A percentile compares a stretch with the other conserved stretches of the same genome.
phyloP scores from a whole-genome alignment of 2,797 vertebrate genomes.

The Lithobates sylvaticus region DNA sequence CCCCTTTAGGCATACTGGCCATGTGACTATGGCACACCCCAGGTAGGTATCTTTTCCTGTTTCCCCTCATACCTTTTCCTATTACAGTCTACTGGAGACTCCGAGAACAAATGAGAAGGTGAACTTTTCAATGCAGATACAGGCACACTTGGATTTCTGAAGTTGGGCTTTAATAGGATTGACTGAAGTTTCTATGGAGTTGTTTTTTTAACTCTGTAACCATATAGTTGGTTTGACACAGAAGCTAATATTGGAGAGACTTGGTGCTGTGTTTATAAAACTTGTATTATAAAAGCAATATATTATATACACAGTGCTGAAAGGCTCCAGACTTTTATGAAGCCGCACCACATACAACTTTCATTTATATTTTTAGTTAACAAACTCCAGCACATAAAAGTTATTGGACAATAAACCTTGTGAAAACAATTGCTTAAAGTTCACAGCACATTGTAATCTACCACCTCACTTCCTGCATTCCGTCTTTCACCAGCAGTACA shows the following conservation, averaged over 20 bases:
- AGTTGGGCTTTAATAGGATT: too few relatives aligned
- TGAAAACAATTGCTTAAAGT: conserved; percentile 62
- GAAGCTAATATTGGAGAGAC: conserved; percentile 47
- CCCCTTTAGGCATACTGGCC: too few relatives aligned
- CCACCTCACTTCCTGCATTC: conserved; percentile 59
- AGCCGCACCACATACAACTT: conserved; percentile 37
- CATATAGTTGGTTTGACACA: conserved; percentile 18
- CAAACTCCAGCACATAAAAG: conserved; percentile 60
- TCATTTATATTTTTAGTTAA: conserved; percentile 59
- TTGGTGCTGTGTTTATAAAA: conserved; percentile 31
- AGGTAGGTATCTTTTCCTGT: too few relatives aligned
- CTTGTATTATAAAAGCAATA: conserved; percentile 51
- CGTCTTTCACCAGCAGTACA: conserved; percentile 51
- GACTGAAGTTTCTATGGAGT: too few relatives aligned
- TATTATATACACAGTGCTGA: conserved; percentile 34
- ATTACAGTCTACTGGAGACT: too few relatives aligned
- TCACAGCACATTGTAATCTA: conserved; percentile 56
- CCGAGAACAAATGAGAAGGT: too few relatives aligned
- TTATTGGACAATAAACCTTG: conserved; percentile 63
- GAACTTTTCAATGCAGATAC: too few relatives aligned
- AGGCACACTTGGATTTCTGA: too few relatives aligned
- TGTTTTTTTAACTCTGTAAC: too few relatives aligned
- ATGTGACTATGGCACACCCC: too few relatives aligned
- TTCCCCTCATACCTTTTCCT: too few relatives aligned
- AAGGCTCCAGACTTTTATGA: conserved; percentile 52